phyloP scores from a whole-genome alignment of 2,113 vertebrate species.

The Phalacrocorax brasilianus region DNA sequence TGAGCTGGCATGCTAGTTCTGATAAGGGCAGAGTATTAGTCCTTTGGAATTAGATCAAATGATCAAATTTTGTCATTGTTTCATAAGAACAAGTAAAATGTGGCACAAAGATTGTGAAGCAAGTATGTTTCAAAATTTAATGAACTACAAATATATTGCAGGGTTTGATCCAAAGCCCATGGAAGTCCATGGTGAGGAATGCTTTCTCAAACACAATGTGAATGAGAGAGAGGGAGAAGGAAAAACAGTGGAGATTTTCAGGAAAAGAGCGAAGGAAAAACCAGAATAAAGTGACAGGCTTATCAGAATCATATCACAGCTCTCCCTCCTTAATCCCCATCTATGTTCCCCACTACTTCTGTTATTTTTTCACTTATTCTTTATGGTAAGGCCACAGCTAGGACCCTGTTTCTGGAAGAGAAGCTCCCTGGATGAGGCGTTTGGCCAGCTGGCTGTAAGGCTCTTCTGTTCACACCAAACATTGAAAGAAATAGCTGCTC shows the following conservation, averaged over 20 bases:
- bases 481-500: background rate
- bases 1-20: background rate
- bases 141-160: background rate
- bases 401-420: background rate
- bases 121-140: background rate
- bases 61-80: background rate
- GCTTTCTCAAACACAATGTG: background rate
- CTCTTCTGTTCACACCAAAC: background rate
- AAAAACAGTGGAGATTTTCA: background rate
- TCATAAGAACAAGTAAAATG: background rate
- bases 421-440: background rate
- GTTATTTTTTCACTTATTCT: background rate
- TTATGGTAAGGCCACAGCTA: background rate
- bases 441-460: background rate
- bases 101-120: background rate
- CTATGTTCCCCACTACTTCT: background rate
- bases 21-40: background rate
- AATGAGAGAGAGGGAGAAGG: background rate
- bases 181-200: background rate
- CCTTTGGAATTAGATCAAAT: background rate
- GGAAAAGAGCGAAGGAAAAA: background rate
- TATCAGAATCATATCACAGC: background rate
- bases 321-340: background rate
- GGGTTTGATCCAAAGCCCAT: background rate
- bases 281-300: background rate